Evolutionary conservation across 1,140 invertebrate genomes (phyloP).

Genomic region (Drosophila watanabei): DNA sequence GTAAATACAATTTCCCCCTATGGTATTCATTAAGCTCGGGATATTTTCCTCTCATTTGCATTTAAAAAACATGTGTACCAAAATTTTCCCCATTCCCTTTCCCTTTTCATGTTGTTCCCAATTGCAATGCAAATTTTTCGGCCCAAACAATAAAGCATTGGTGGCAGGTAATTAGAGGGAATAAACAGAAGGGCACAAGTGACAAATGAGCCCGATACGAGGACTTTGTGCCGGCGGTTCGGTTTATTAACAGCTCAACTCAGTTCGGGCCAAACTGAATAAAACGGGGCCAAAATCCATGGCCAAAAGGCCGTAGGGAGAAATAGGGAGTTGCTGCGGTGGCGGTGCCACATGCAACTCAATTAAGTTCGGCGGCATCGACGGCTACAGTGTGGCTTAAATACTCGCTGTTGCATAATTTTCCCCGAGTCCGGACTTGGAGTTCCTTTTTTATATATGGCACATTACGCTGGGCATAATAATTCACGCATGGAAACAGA

Average conservation of each 20-base stretch:
- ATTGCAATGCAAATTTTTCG: conserved; percentile 32
- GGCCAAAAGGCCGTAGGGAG: conserved; percentile 3
- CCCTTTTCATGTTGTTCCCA: neutral
- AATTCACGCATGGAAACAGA: conserved; percentile 61
- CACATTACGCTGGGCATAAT: conserved; percentile 72
- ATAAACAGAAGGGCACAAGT: conserved; percentile 36
- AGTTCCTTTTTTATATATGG: conserved; percentile 69
- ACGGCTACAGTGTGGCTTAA: conserved; percentile 50
- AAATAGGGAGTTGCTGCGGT: conserved; percentile 4
- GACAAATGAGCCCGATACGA: conserved; percentile 37
- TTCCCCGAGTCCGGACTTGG: conserved; percentile 32
- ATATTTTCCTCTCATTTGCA: neutral
- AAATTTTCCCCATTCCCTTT: neutral
- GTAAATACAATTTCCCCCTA: neutral
- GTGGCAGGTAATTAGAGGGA: conserved; percentile 40
- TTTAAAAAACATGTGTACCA: neutral
- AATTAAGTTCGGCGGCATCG: conserved; percentile 74
- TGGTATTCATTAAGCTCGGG: neutral
- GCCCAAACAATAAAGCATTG: conserved; percentile 32
- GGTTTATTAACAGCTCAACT: conserved; percentile 49
- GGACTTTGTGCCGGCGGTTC: conserved; percentile 9
- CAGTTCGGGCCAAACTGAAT: conserved; percentile 24
- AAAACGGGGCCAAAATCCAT: conserved; percentile 24
- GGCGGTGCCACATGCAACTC: conserved; percentile 66
- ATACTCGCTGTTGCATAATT: conserved; percentile 70